These are phyloP conservation scores for Zelleria hepariella DNA, from an alignment of 2,888 invertebrate genomes.

Conservation along the genomic window DNA sequence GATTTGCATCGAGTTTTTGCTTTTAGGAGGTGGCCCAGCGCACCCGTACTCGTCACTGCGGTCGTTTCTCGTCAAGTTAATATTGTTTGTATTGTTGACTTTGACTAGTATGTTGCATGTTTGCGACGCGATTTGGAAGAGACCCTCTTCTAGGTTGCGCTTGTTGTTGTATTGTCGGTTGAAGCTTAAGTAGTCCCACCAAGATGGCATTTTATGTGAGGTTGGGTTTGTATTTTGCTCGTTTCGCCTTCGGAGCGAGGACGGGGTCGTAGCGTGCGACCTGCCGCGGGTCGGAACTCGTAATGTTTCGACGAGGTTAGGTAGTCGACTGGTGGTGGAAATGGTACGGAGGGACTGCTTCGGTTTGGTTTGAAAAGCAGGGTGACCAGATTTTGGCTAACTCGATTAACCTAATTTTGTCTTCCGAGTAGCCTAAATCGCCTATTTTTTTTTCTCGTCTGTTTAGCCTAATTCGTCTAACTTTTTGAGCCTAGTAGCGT, in stretches of 20 bases:
- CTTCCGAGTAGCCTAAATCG: no score
- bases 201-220: conserved; percentile 62
- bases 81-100: conserved; percentile 83
- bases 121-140: conserved; percentile 84
- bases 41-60: conserved; percentile 75
- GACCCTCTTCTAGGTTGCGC: conserved; percentile 79
- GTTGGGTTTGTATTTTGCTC: not conserved
- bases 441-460: no score
- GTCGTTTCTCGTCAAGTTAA: conserved; percentile 76
- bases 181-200: conserved; percentile 74
- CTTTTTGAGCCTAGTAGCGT: no score
- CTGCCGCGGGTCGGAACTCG: not conserved
- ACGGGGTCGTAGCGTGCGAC: not conserved
- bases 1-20: conserved; percentile 65
- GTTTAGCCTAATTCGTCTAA: no score
- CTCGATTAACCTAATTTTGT: no score
- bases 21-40: conserved; percentile 48
- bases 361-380: not conserved
- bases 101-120: conserved; percentile 83
- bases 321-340: not conserved
- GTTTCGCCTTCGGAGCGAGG: not conserved
- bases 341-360: not conserved
- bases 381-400: no score
- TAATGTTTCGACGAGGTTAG: not conserved
- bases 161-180: conserved; percentile 66